Base-by-base conservation (phyloP, 2,113 vertebrate genomes). In the Xenopus borealis region DNA sequence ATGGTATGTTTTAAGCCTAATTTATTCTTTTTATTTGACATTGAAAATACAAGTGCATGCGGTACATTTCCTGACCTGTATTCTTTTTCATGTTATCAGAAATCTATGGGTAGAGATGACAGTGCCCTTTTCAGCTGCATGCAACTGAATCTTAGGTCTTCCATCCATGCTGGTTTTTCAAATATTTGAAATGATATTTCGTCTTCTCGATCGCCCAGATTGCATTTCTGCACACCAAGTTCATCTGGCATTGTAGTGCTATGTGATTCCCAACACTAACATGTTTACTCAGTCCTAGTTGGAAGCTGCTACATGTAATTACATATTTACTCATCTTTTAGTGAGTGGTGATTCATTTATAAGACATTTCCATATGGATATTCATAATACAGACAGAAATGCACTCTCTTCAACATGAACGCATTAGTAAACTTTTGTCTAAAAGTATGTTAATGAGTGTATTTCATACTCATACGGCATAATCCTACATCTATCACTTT, bases 291-390 rank as follows among this genome's bases (percentile, higher is more conserved):
- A 19, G 19, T 68, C 67, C 72, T 67, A 67, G 72, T 73, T 65
- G 61, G 50, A 75, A 75, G 72, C 72, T 75, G 72, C 72, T 75
- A 75, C 67, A 75, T 75, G 58, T 67, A 61, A 46, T 75, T 65
- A 53, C 33, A 40, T 40, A 40, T 66, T 53, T 75, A 75, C 50
- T 75, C 67, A 67, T 75, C 72, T 59, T 75, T 33, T 72, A 73
- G 62, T 75, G 64, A 67, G 57, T 59, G 63, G 33, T 61, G 47
- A 16, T 11, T 75, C 50, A 27, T 75, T 67, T 7, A 67, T 57
- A 67, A 65, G 62, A 65, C 52, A 20, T 11, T 44, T 40, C 20
- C 66, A 68, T 66, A 58, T 58, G 57, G 44, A 45, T 61, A 75
- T 50, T 40, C 63, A 30, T 67, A 58, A 45, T 73, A 73, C 30